Evolutionary conservation across 2,888 invertebrate genomes (phyloP).

Genomic region (Bugulina stolonifera): DNA sequence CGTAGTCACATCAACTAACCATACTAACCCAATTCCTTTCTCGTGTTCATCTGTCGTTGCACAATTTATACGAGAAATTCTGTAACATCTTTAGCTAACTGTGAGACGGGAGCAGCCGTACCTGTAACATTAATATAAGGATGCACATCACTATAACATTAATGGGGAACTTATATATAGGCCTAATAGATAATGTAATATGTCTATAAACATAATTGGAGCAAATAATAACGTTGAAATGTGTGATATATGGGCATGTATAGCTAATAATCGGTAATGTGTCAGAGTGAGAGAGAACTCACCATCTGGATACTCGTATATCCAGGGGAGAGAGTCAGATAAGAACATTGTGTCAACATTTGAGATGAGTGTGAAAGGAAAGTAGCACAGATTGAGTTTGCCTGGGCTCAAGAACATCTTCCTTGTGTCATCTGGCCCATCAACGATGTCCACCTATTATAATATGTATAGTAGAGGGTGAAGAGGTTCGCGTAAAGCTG

Average conservation of each 20-base stretch:
- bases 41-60: slow-evolving; percentile 83
- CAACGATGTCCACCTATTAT: slow-evolving; percentile 71
- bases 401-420: slow-evolving; percentile 87
- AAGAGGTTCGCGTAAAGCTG: no score
- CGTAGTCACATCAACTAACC: no score
- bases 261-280: not conserved
- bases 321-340: slow-evolving; percentile 80
- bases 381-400: no score
- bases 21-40: slow-evolving; percentile 75
- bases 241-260: not conserved
- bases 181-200: no score
- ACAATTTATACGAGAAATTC: slow-evolving; percentile 90
- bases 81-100: slow-evolving; percentile 91
- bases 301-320: slow-evolving; percentile 58
- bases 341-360: no score
- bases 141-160: no score
- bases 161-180: no score
- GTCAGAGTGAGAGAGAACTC: slow-evolving; percentile 28
- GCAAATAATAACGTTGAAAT: no score
- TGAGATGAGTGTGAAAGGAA: no score
- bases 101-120: slow-evolving; percentile 85
- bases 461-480: no score
- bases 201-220: no score
- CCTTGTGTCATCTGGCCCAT: slow-evolving; percentile 69
- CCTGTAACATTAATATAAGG: no score